phyloP scores from a whole-genome alignment of 2,888 invertebrate genomes.

The Mechanitis mazaeus region DNA sequence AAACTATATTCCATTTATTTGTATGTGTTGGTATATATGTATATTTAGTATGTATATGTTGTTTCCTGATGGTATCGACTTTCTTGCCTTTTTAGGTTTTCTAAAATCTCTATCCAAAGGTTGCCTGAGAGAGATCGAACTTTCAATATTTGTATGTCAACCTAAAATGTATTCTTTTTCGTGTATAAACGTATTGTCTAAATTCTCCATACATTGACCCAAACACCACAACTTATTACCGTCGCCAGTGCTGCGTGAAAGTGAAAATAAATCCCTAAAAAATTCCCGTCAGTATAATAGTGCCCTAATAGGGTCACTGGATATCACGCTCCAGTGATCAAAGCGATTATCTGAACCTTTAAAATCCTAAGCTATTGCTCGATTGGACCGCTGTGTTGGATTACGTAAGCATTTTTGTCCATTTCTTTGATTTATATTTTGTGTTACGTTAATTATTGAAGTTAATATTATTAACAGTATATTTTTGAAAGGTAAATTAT shows the following conservation, averaged over 20 bases:
- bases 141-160: too few relatives aligned
- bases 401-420: constrained; percentile 3
- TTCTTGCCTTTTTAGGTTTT: too few relatives aligned
- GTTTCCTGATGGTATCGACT: too few relatives aligned
- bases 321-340: constrained; percentile 51
- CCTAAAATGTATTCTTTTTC: too few relatives aligned
- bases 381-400: constrained; percentile 17
- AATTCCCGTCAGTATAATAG: constrained; percentile 38
- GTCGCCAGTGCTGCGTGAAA: constrained; percentile 42
- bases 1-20: too few relatives aligned
- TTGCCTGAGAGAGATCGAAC: too few relatives aligned
- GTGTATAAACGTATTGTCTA: too few relatives aligned
- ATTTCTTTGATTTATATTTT: constrained; percentile 6
- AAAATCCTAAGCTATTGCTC: constrained; percentile 20
- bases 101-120: too few relatives aligned
- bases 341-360: constrained; percentile 35
- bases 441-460: constrained; percentile 1
- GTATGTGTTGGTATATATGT: too few relatives aligned
- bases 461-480: not conserved
- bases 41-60: too few relatives aligned
- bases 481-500: not conserved
- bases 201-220: not conserved
- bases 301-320: constrained; percentile 51
- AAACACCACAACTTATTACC: constrained; percentile 37
- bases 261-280: constrained; percentile 32